These are phyloP conservation scores for Diabrotica undecimpunctata DNA, from an alignment of 1,140 invertebrate genomes.

Conservation along the genomic window DNA sequence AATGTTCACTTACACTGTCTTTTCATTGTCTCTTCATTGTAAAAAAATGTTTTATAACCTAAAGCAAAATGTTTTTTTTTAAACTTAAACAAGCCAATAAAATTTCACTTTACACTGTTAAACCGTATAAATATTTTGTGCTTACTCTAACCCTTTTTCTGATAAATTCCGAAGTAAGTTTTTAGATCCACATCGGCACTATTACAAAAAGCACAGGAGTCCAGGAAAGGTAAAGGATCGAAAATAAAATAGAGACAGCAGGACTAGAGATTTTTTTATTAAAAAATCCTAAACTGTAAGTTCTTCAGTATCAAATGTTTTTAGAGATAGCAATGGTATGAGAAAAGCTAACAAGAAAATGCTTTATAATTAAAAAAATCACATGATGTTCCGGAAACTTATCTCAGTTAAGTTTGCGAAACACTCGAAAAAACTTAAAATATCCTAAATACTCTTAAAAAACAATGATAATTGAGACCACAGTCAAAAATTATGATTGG, in stretches of 20 bases:
- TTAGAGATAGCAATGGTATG: slow-evolving; percentile 40
- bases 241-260: slow-evolving; percentile 39
- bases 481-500: slow-evolving; percentile 32
- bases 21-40: no score
- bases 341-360: slow-evolving; percentile 39
- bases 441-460: slow-evolving; percentile 36
- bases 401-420: slow-evolving; percentile 4
- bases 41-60: background rate
- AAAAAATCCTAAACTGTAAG: slow-evolving; percentile 44
- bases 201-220: slow-evolving; percentile 24
- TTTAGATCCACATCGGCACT: slow-evolving; percentile 7
- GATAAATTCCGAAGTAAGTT: slow-evolving; percentile 2
- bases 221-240: slow-evolving; percentile 21
- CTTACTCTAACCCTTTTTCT: background rate
- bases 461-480: slow-evolving; percentile 41
- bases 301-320: slow-evolving; percentile 43
- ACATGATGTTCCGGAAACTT: slow-evolving; percentile 17
- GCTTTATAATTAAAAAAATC: slow-evolving; percentile 24
- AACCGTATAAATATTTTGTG: background rate
- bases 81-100: background rate
- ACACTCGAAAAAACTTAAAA: slow-evolving; percentile 27
- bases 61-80: background rate
- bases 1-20: no score
- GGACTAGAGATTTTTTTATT: slow-evolving; percentile 48
- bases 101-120: background rate